Percentiles rank a stretch among this genome's conserved stretches.
These are phyloP conservation scores for Seriola quinqueradiata DNA, from an alignment of 2,113 vertebrate genomes.

Conservation along the genomic window DNA sequence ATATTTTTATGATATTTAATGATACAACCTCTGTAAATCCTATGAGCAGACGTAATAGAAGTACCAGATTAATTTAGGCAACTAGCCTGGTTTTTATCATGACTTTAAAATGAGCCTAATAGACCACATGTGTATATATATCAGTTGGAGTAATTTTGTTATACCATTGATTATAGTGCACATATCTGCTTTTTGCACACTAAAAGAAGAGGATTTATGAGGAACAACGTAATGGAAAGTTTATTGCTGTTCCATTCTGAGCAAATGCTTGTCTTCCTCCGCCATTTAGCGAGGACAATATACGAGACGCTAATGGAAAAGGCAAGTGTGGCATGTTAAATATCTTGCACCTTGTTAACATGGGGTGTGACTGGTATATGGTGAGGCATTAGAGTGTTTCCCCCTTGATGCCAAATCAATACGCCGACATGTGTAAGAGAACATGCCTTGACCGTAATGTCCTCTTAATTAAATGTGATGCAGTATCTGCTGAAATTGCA, in stretches of 20 bases:
- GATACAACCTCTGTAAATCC: neutral
- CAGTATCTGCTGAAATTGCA: constrained; percentile 54
- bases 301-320: constrained; percentile 54
- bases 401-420: constrained; percentile 62
- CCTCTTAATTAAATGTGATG: constrained; percentile 62
- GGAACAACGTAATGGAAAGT: constrained; percentile 49
- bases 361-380: constrained; percentile 15
- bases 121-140: constrained; percentile 1
- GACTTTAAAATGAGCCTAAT: constrained; percentile 31
- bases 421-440: constrained; percentile 30
- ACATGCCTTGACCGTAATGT: constrained; percentile 56
- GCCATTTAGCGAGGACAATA: constrained; percentile 38
- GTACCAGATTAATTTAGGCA: constrained; percentile 11
- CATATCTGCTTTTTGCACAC: constrained; percentile 36
- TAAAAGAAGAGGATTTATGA: constrained; percentile 48
- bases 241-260: constrained; percentile 57
- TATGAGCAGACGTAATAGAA: constrained; percentile 25
- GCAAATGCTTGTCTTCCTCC: constrained; percentile 20
- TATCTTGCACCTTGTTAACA: constrained; percentile 38
- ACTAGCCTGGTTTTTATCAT: neutral
- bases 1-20: neutral
- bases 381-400: constrained; percentile 44
- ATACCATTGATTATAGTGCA: constrained; percentile 23
- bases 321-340: constrained; percentile 34
- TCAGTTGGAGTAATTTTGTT: constrained; percentile 19